Percentiles rank a stretch among this genome's conserved stretches.
Evolutionary conservation across 2,113 vertebrate genomes (phyloP).

Genomic region (Dicentrarchus labrax): DNA sequence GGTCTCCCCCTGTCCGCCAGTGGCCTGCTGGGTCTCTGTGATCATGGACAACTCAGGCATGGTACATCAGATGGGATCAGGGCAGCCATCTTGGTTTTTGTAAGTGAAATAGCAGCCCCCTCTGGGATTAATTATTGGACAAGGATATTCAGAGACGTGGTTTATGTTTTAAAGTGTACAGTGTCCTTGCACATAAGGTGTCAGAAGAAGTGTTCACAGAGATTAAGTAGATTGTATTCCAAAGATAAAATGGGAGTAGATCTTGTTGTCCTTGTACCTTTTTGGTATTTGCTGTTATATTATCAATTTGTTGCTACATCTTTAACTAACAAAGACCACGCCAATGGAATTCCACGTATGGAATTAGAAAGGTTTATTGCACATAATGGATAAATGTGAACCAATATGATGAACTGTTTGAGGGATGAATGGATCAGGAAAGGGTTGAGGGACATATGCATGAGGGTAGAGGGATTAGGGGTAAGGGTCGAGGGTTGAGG

Average conservation of each 20-base stretch:
- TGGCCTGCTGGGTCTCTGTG: conserved; percentile 32
- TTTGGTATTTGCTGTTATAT: background rate
- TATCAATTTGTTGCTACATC: background rate
- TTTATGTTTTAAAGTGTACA: background rate
- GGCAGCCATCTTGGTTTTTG: conserved; percentile 13
- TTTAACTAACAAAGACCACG: too few species aligned
- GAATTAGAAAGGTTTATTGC: too few species aligned
- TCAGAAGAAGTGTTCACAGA: background rate
- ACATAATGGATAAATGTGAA: too few species aligned
- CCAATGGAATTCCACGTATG: too few species aligned
- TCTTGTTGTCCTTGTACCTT: background rate
- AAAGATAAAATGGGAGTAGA: background rate
- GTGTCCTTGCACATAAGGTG: background rate
- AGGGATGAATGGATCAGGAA: too few species aligned
- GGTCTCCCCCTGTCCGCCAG: conserved; percentile 17
- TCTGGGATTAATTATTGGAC: conserved; percentile 24
- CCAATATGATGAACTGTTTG: too few species aligned
- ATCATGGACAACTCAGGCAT: conserved; percentile 19
- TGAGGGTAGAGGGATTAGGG: too few species aligned
- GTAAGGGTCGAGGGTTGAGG: too few species aligned
- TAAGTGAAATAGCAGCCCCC: background rate
- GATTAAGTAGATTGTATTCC: background rate
- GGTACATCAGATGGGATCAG: conserved; percentile 11
- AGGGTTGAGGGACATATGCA: too few species aligned
- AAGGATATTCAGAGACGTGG: background rate